phyloP scores from a whole-genome alignment of 2,797 vertebrate genomes.

The Propithecus deckenii region DNA sequence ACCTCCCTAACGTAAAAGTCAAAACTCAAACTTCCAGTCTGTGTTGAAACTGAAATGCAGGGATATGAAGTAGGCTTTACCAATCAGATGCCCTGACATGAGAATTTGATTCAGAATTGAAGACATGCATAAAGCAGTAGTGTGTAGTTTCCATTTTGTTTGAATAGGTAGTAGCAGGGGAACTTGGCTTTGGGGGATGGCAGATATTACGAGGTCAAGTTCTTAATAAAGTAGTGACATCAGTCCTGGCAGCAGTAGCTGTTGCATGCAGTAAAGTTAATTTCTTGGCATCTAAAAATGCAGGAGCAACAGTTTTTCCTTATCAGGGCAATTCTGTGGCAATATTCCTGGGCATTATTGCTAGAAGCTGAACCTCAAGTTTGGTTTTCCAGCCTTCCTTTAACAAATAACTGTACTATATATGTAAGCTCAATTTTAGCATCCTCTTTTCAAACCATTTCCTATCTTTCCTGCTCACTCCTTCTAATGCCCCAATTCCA shows the following conservation, averaged over 20 bases:
- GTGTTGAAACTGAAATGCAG: slow-evolving; percentile 26
- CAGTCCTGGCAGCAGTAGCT: slow-evolving; percentile 58
- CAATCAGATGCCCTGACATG: not conserved
- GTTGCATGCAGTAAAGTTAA: slow-evolving; percentile 58
- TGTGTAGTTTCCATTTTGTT: slow-evolving; percentile 39
- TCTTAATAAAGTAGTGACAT: slow-evolving; percentile 65
- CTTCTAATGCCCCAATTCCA: not conserved
- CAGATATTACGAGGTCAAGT: slow-evolving; percentile 61
- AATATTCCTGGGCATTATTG: slow-evolving; percentile 35
- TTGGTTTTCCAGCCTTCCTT: slow-evolving; percentile 25
- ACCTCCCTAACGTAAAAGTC: slow-evolving; percentile 20
- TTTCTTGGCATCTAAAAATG: slow-evolving; percentile 60
- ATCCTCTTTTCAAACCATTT: slow-evolving; percentile 37
- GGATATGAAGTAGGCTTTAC: slow-evolving; percentile 19
- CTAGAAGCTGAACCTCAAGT: slow-evolving; percentile 45
- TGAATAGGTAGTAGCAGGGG: slow-evolving; percentile 32
- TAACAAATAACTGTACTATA: slow-evolving; percentile 37
- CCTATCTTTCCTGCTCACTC: not conserved
- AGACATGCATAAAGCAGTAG: not conserved
- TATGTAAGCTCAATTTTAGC: slow-evolving; percentile 28
- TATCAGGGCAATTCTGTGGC: slow-evolving; percentile 39
- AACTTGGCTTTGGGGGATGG: slow-evolving; percentile 49
- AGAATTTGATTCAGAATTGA: slow-evolving; percentile 52
- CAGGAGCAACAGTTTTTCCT: slow-evolving; percentile 58
- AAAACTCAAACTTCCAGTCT: slow-evolving; percentile 35